These are phyloP conservation scores for Eupithecia exiguata DNA, from an alignment of 2,888 invertebrate species.

Conservation along the genomic window DNA sequence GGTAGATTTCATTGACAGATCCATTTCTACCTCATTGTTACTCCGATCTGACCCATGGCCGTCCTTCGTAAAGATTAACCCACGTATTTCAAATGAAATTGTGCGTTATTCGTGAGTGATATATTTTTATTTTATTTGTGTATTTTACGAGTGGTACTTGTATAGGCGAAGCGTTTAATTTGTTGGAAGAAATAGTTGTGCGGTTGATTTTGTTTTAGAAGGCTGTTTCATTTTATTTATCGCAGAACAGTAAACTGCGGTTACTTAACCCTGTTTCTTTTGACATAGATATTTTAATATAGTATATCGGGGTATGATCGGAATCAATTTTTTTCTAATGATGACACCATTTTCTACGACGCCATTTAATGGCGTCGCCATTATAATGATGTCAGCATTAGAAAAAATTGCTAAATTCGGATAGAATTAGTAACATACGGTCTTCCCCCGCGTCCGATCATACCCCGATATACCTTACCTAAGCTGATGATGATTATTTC, in stretches of 20 bases:
- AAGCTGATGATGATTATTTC: too few species aligned
- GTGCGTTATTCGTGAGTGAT: slow-evolving; percentile 44
- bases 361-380: too few species aligned
- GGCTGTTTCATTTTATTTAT: not conserved
- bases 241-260: not conserved
- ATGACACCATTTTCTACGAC: too few species aligned
- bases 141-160: slow-evolving; percentile 35
- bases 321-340: too few species aligned
- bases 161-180: slow-evolving; percentile 18
- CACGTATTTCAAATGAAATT: slow-evolving; percentile 45
- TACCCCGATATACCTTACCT: too few species aligned
- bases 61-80: slow-evolving; percentile 37
- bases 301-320: too few species aligned
- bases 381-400: too few species aligned
- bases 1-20: not conserved
- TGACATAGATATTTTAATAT: not conserved
- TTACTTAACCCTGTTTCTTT: not conserved
- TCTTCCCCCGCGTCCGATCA: too few species aligned
- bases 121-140: slow-evolving; percentile 48
- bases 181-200: slow-evolving; percentile 21
- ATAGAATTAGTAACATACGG: too few species aligned
- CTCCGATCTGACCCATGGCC: slow-evolving; percentile 12
- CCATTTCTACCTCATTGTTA: slow-evolving; percentile 1
- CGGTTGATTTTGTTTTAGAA: slow-evolving; percentile 20
- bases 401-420: too few species aligned